Evolutionary conservation across 30 jellyfish, hydroid and myxozoan genomes (phyloP).

Genomic region (Nemopilema nomurai): DNA sequence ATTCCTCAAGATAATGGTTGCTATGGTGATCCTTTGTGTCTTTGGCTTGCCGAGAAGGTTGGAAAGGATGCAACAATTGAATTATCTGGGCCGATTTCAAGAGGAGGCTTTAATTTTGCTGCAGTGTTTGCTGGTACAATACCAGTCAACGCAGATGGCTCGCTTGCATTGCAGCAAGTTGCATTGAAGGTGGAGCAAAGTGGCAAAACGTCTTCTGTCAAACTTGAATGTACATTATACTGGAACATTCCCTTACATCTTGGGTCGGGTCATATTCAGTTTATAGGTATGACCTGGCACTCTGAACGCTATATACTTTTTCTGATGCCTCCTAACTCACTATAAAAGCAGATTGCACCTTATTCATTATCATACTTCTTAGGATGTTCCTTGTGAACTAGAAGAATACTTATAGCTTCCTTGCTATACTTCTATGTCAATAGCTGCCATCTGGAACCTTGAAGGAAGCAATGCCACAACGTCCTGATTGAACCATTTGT

Average conservation of each 20-base stretch:
- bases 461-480: too few relatives aligned
- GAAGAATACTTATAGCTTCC: too few relatives aligned
- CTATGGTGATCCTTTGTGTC: conserved; percentile 36
- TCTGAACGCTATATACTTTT: too few relatives aligned
- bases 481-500: too few relatives aligned
- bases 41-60: conserved; percentile 35
- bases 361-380: too few relatives aligned
- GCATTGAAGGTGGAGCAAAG: conserved; percentile 6
- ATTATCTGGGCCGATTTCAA: conserved; percentile 17
- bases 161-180: conserved; percentile 16
- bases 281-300: conserved; percentile 22
- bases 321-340: too few relatives aligned
- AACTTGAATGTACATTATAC: conserved; percentile 17
- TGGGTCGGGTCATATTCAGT: conserved; percentile 30
- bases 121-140: conserved; percentile 26
- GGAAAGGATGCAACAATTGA: conserved; percentile 50
- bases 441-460: too few relatives aligned
- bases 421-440: too few relatives aligned
- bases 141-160: background rate
- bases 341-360: too few relatives aligned
- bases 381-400: too few relatives aligned
- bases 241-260: conserved; percentile 20
- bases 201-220: conserved; percentile 32
- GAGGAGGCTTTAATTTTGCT: conserved; percentile 20
- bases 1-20: conserved; percentile 59